Conservation (phyloP, 2,888 invertebrate genomes). For the Plutella xylostella region DNA sequence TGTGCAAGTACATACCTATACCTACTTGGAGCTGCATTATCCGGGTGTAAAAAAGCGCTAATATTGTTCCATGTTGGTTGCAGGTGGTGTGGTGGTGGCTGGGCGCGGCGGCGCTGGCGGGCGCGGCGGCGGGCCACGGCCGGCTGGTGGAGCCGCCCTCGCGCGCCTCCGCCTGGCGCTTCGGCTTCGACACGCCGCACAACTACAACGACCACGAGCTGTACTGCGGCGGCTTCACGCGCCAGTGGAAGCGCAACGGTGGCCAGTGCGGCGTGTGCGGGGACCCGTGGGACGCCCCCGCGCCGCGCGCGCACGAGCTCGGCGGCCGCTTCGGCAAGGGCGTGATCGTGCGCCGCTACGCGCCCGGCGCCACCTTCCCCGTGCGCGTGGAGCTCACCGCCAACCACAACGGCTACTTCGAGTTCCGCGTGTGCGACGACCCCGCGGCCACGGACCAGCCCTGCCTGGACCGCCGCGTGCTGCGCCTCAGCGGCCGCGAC, state of each 20-base stretch:
- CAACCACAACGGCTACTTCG: slow-evolving; percentile 88
- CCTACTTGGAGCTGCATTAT: too few species aligned
- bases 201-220: slow-evolving; percentile 92
- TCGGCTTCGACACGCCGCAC: slow-evolving; percentile 87
- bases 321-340: slow-evolving; percentile 88
- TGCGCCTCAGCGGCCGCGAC: slow-evolving; percentile 66
- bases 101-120: slow-evolving; percentile 32
- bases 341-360: slow-evolving; percentile 83
- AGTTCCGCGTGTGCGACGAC: slow-evolving; percentile 85
- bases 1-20: background rate
- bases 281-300: slow-evolving; percentile 81
- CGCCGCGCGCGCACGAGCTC: slow-evolving; percentile 82
- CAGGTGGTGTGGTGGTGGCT: slow-evolving; percentile 49
- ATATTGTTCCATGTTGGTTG: too few species aligned
- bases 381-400: slow-evolving; percentile 89
- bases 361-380: slow-evolving; percentile 74
- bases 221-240: slow-evolving; percentile 88
- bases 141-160: slow-evolving; percentile 88
- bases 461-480: slow-evolving; percentile 80
- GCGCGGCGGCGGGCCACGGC: slow-evolving; percentile 72
- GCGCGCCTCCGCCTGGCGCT: slow-evolving; percentile 89
- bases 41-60: too few species aligned
- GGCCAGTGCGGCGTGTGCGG: slow-evolving; percentile 92
- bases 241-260: slow-evolving; percentile 83
- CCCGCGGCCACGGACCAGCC: slow-evolving; percentile 77